These are phyloP conservation scores for Atherinomorus stipes DNA, from an alignment of 2,113 vertebrate species.

Conservation along the genomic window DNA sequence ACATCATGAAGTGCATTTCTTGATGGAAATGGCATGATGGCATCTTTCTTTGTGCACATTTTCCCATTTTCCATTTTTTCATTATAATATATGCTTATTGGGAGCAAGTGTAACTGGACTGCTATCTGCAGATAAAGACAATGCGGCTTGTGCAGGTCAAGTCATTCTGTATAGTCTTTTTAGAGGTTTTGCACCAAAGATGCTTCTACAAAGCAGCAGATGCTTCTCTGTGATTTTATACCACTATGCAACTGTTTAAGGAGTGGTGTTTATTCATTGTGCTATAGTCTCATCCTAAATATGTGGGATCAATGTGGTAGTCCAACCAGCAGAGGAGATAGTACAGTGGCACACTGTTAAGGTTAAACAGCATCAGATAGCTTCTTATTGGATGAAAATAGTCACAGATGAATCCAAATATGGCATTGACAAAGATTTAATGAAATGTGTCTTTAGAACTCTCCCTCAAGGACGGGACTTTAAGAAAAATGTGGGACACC, in stretches of 20 bases:
- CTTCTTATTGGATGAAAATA: conserved; percentile 27
- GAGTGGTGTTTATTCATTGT: background rate
- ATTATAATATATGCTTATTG: too few species aligned
- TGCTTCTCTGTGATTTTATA: background rate
- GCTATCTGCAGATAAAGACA: too few species aligned
- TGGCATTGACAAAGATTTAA: too few species aligned
- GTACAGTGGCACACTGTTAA: conserved; percentile 1
- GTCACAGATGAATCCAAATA: too few species aligned
- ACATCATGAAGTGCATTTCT: too few species aligned
- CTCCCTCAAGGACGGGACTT: too few species aligned
- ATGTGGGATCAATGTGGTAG: background rate
- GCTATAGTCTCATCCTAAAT: background rate
- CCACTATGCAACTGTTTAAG: background rate
- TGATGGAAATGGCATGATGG: background rate
- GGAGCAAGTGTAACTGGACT: too few species aligned
- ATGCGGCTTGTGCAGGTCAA: too few species aligned
- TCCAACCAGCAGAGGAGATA: background rate
- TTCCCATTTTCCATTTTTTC: too few species aligned
- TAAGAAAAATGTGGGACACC: too few species aligned
- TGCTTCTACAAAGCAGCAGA: background rate
- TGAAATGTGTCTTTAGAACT: too few species aligned
- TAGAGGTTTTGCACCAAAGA: background rate
- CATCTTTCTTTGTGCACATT: too few species aligned
- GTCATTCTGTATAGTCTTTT: background rate
- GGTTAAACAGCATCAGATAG: conserved; percentile 8